These are phyloP conservation scores for Tromatobia lineatoria DNA, from an alignment of 2,888 invertebrate species.

Conservation along the genomic window DNA sequence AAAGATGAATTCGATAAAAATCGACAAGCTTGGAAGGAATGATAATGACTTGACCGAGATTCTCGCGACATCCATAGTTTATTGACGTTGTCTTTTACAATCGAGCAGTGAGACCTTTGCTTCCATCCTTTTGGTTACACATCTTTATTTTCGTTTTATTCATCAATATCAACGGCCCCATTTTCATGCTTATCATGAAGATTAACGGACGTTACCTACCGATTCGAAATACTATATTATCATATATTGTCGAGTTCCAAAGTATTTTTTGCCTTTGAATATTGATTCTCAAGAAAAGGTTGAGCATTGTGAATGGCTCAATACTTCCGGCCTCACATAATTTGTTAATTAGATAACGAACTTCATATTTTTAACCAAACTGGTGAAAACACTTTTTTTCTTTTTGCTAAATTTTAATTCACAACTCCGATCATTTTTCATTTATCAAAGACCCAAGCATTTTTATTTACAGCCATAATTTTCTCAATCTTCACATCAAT, in stretches of 20 bases:
- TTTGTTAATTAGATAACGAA: too few relatives aligned
- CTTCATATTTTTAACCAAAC: too few relatives aligned
- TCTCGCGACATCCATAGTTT: slow-evolving; percentile 40
- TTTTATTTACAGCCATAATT: too few relatives aligned
- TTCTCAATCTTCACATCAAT: too few relatives aligned
- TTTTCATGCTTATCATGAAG: slow-evolving; percentile 13
- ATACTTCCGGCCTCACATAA: too few relatives aligned
- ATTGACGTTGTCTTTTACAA: slow-evolving; percentile 53
- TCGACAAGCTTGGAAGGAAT: neutral
- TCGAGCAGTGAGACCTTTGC: slow-evolving; percentile 52
- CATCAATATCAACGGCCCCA: slow-evolving; percentile 40
- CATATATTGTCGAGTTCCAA: slow-evolving; percentile 59
- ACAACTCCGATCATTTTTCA: too few relatives aligned
- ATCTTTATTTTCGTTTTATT: slow-evolving; percentile 50
- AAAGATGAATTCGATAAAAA: neutral
- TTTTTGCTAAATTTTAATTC: too few relatives aligned
- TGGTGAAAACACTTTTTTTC: too few relatives aligned
- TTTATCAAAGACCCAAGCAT: too few relatives aligned
- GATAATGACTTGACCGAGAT: slow-evolving; percentile 41
- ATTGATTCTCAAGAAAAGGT: slow-evolving; percentile 30
- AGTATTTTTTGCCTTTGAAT: slow-evolving; percentile 41
- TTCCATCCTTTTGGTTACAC: neutral
- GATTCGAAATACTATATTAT: slow-evolving; percentile 53
- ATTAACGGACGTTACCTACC: slow-evolving; percentile 68
- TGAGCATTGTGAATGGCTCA: too few relatives aligned